These are phyloP conservation scores for Zaprionus camerounensis DNA, from an alignment of 1,140 invertebrate species.

Conservation along the genomic window DNA sequence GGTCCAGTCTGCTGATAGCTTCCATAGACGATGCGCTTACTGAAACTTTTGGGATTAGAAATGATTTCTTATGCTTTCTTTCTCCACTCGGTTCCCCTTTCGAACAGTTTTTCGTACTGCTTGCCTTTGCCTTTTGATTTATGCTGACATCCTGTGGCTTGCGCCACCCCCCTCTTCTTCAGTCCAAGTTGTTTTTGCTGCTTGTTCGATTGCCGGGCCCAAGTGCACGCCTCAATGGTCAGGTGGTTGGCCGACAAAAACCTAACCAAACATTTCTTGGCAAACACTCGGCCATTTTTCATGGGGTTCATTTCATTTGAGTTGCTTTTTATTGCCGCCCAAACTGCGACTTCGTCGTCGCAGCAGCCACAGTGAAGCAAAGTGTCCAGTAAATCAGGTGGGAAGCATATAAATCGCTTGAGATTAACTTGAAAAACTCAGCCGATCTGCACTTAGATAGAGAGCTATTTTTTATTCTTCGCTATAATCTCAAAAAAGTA, in stretches of 20 bases:
- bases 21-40: constrained; percentile 44
- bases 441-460: background rate
- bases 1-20: constrained; percentile 67
- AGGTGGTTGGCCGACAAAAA: constrained; percentile 69
- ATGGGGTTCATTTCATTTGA: constrained; percentile 80
- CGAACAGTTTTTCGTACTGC: constrained; percentile 20
- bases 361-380: constrained; percentile 36
- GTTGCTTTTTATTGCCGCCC: constrained; percentile 74
- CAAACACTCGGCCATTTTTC: constrained; percentile 79
- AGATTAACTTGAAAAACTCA: constrained; percentile 4
- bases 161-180: constrained; percentile 4
- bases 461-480: background rate
- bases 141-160: constrained; percentile 78
- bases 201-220: constrained; percentile 66
- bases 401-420: background rate
- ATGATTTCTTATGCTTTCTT: constrained; percentile 76
- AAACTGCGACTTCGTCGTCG: constrained; percentile 15
- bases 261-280: constrained; percentile 80
- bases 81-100: constrained; percentile 28
- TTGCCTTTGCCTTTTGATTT: constrained; percentile 75
- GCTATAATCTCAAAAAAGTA: background rate
- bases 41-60: constrained; percentile 78
- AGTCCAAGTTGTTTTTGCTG: constrained; percentile 33
- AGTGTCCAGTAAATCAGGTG: background rate
- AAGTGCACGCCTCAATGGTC: constrained; percentile 77